Evolutionary conservation across 2,888 invertebrate species (phyloP), one percentile per base, ranked within the genome.

Genomic region (Eupithecia inturbata): DNA sequence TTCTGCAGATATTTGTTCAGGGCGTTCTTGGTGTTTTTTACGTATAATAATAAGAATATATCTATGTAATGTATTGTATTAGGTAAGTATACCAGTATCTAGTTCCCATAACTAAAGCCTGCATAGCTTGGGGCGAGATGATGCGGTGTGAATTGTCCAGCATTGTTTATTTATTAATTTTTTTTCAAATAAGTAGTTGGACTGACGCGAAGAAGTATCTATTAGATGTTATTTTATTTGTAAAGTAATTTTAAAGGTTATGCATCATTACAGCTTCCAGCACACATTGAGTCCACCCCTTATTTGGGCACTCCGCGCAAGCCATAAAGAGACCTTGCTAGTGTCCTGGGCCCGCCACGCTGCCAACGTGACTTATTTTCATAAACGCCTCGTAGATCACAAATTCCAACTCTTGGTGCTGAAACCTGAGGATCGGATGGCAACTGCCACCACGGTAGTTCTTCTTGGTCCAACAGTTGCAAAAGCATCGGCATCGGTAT

Each of bases 281-380:
- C 98, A 99, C 89, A 99, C 99, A 0, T 95, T 97, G n/a, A 96
- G 97, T 22, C 95, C 97, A 0, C 97, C 96, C 3, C 89, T 97
- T 67, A 85, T 98, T 0, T 98, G 97, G 91, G 97, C 97, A 0
- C 90, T 99, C 9, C 95, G 98, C 7, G 97, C 97, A 88, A 97
- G 97, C 12, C 91, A 99, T 26, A 96, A 96, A 71, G 97, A 97
- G 91, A 97, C 97, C 0, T 92, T 98, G 16, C 95, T 95, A 74
- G 94, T 94, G 9, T 95, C 96, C n/a, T 97, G 97, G 95, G 92
- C 94, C 3, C 95, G 97, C 4, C 98, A 99, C 86, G 91, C 95
- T 5, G 89, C 93, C 19, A 96, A 96, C 81, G 96, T 97, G 0
- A 89, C 93, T n/a, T 94, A 95, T 78, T 95, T 99, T 67, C 95